A percentile compares a stretch with the other conserved stretches of the same genome.
Evolutionary conservation across 2,797 vertebrate species (phyloP).

Genomic region (Garrulus glandarius): DNA sequence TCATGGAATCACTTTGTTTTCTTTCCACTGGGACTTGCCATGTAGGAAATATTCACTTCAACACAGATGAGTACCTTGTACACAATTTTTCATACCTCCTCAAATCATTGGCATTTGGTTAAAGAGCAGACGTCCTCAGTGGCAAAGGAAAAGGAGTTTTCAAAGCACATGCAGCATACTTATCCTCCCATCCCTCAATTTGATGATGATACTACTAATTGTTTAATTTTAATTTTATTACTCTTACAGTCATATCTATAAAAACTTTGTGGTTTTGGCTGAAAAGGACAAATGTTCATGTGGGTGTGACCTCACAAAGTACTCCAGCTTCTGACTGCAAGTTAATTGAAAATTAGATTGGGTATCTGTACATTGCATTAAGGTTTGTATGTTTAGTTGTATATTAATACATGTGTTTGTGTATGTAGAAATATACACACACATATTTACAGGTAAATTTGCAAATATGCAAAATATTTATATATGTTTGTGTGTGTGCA

Average conservation of each 20-base stretch:
- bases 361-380: not conserved
- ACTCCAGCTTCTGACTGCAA: not conserved
- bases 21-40: constrained; percentile 7
- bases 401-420: not conserved
- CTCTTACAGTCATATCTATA: not conserved
- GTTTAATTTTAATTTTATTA: not conserved
- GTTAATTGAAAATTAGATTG: not conserved
- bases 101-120: not conserved
- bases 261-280: not conserved
- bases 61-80: not conserved
- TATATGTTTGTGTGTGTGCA: not conserved
- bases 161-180: not conserved
- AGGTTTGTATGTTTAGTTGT: not conserved
- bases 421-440: not conserved
- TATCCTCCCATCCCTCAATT: not conserved
- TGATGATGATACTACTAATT: not conserved
- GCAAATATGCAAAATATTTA: not conserved
- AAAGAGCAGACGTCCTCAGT: not conserved
- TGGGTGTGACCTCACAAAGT: not conserved
- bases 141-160: not conserved
- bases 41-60: constrained; percentile 7
- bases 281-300: not conserved
- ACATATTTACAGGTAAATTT: not conserved
- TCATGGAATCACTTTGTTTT: constrained; percentile 39
- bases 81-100: not conserved